Percentiles rank a stretch among this genome's conserved stretches.
Evolutionary conservation across 2,797 vertebrate species (phyloP).

Genomic region (Spinibarbus caldwelli): DNA sequence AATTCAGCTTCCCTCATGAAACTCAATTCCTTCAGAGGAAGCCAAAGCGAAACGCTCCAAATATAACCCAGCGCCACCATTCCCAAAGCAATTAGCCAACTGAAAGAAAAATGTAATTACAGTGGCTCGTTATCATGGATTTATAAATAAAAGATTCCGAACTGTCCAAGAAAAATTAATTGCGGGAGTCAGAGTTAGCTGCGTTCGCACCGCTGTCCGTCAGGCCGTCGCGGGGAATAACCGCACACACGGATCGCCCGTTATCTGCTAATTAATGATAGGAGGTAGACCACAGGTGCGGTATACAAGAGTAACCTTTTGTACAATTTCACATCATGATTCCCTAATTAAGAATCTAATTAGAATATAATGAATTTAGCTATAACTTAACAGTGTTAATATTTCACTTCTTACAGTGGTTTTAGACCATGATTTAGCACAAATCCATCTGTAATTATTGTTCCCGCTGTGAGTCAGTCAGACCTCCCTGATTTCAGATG

Average conservation of each 20-base stretch:
- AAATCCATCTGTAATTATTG: not conserved
- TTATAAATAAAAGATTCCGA: conserved; percentile 63
- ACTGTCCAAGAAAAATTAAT: conserved; percentile 51
- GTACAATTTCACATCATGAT: conserved; percentile 2
- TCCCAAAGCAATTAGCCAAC: conserved; percentile 68
- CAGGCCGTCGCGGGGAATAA: not conserved
- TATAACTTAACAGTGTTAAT: not conserved
- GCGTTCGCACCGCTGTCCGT: not conserved
- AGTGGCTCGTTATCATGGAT: conserved; percentile 63
- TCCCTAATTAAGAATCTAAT: conserved; percentile 5
- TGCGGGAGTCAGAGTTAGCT: conserved; percentile 22
- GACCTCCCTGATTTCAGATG: not conserved
- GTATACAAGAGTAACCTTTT: conserved; percentile 10
- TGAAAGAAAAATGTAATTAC: conserved; percentile 69
- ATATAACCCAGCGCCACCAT: conserved; percentile 50
- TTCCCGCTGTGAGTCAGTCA: not conserved
- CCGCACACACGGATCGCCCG: too few relatives aligned
- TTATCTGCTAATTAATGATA: not conserved
- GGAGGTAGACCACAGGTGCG: conserved; percentile 3
- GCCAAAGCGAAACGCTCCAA: conserved; percentile 51
- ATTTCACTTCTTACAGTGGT: not conserved
- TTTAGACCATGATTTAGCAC: not conserved
- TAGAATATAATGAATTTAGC: not conserved
- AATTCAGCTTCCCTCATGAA: not conserved
- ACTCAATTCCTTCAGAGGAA: conserved; percentile 29